Percentiles rank a stretch among this genome's conserved stretches.
Conservation (phyloP, 1,140 invertebrate species). For the Bombus vancouverensis region DNA sequence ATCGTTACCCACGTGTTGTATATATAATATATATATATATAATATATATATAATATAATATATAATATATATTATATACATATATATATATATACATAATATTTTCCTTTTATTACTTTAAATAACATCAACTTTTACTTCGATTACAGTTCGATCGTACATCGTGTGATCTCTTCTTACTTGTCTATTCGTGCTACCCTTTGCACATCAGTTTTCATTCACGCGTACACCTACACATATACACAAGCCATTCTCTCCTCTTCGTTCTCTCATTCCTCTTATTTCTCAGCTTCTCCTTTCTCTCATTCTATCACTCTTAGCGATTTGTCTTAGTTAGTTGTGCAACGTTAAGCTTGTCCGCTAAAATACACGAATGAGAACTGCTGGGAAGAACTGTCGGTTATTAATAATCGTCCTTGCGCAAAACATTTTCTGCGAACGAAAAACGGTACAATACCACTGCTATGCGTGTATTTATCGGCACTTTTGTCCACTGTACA, state of each 20-base stretch:
- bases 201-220: not conserved
- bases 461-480: not conserved
- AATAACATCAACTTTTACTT: slow-evolving; percentile 82
- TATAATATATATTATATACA: not conserved
- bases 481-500: not conserved
- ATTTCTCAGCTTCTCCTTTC: slow-evolving; percentile 34
- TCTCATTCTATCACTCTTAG: slow-evolving; percentile 41
- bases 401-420: slow-evolving; percentile 57
- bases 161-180: slow-evolving; percentile 64
- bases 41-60: not conserved
- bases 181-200: slow-evolving; percentile 32
- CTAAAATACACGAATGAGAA: slow-evolving; percentile 66
- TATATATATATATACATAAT: slow-evolving; percentile 52
- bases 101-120: slow-evolving; percentile 76
- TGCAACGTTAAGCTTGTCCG: slow-evolving; percentile 74
- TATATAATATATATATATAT: slow-evolving; percentile 10
- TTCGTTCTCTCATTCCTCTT: slow-evolving; percentile 2
- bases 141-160: slow-evolving; percentile 77
- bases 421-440: slow-evolving; percentile 11
- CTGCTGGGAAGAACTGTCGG: slow-evolving; percentile 45
- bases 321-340: slow-evolving; percentile 73
- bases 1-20: slow-evolving; percentile 5
- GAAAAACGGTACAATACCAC: slow-evolving; percentile 7
- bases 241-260: slow-evolving; percentile 6
- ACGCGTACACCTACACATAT: slow-evolving; percentile 12